These are phyloP conservation scores for Myopa testacea DNA, from an alignment of 2,888 invertebrate genomes.

Conservation along the genomic window DNA sequence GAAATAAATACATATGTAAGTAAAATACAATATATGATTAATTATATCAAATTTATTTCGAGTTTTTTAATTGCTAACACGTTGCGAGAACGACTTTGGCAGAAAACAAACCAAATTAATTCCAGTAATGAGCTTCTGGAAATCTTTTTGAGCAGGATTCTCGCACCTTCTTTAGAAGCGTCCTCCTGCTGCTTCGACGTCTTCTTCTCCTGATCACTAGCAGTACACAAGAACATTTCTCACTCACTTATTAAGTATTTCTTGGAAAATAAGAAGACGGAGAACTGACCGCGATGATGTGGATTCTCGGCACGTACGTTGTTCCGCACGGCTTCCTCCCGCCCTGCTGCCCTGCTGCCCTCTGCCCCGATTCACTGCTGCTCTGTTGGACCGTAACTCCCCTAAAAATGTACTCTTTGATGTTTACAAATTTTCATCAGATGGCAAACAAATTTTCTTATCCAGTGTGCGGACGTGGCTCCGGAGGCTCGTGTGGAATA, in stretches of 20 bases:
- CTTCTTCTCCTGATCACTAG: neutral
- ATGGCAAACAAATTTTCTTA: conserved; percentile 40
- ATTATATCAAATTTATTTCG: no score
- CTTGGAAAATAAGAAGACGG: conserved; percentile 17
- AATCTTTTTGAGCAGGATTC: no score
- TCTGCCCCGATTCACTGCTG: no score
- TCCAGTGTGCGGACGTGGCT: conserved; percentile 24
- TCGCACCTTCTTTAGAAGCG: neutral
- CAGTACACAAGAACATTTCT: conserved; percentile 5
- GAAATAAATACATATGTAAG: no score
- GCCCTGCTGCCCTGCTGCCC: neutral
- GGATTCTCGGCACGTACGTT: conserved; percentile 28
- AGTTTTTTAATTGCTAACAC: no score
- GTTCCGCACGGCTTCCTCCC: conserved; percentile 19
- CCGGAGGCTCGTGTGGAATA: conserved; percentile 30
- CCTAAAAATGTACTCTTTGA: conserved; percentile 33
- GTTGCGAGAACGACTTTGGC: no score
- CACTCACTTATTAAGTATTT: conserved; percentile 36
- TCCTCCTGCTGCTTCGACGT: neutral
- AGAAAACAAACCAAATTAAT: no score
- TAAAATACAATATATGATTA: no score
- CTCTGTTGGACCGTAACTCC: neutral
- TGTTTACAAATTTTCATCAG: conserved; percentile 40
- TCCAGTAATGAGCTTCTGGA: no score
- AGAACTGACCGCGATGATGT: conserved; percentile 11